Base-by-base conservation (phyloP, 2,888 invertebrate genomes). In the Diadromus collaris region DNA sequence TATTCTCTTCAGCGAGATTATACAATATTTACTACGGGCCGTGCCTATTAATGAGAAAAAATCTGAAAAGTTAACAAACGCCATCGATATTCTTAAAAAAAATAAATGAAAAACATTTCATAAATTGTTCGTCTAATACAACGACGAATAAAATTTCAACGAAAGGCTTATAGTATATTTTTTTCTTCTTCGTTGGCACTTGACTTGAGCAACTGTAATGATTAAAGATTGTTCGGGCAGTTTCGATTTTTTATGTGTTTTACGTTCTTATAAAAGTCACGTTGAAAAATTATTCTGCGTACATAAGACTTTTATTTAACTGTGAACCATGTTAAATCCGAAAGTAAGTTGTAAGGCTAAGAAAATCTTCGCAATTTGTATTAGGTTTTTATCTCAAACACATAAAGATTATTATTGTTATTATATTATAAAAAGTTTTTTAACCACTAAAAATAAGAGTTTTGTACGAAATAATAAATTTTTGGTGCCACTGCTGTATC, bases 1-100 rank as follows among this genome's bases (percentile, higher is more conserved):
- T n/a, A 46, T 56, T 71, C 60, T 65, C 58, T 48, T 48, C 63
- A 61, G 65, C 44, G 54, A 67, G 54, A 78, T 75, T 75, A 71
- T 67, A 71, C 75, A 78, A 75, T 60, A 61, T 78, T 73, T 69
- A 69, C 73, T 69, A 54, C 41, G 56, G 44, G 56, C 64, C 64
- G 24, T 24, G 32, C 9, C 10, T n/a, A n/a, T 38, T 71, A 6
- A 41, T 61, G 65, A 51, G 6, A 69, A 67, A 32, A 67, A 44
- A 54, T 71, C 41, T 32, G 21, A 41, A n/a, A 21, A 56, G 16
- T 56, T 29, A 19, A 34, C 64, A 16, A 48, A 38, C 54, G 67
- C 38, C 13, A 13, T 13, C 56, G 21, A 27, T 34, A 13, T 24
- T 24, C 13, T 6, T 13, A 1, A 41, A 2, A 7, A 48, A 21